A percentile compares a stretch with the other conserved stretches of the same genome.
Conservation (phyloP, 1,140 invertebrate genomes). For the Drosophila nigromelanica region DNA sequence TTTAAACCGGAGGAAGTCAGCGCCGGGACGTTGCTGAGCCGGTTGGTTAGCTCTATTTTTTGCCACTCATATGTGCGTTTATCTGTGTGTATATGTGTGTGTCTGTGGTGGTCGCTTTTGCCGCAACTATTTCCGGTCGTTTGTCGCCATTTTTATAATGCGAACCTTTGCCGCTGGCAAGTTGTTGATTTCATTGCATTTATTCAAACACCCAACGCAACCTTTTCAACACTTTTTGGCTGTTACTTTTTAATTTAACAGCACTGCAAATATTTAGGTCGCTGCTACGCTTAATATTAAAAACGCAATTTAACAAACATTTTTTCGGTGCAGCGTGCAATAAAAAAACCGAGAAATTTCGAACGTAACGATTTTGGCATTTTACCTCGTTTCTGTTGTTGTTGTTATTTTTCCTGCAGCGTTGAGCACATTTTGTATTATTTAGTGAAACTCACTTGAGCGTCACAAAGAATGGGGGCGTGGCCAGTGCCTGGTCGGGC, state of each 20-base stretch:
- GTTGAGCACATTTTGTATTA: slow-evolving; percentile 53
- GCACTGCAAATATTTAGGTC: slow-evolving; percentile 76
- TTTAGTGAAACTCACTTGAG: slow-evolving; percentile 68
- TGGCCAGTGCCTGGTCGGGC: slow-evolving; percentile 21
- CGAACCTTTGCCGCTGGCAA: slow-evolving; percentile 53
- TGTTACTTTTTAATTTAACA: slow-evolving; percentile 66
- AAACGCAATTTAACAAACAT: slow-evolving; percentile 61
- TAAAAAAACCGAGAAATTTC: slow-evolving; percentile 23
- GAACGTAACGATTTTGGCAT: slow-evolving; percentile 38
- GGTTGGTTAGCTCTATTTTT: slow-evolving; percentile 57
- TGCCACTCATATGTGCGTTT: slow-evolving; percentile 27
- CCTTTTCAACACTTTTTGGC: slow-evolving; percentile 8
- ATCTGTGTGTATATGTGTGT: slow-evolving; percentile 33
- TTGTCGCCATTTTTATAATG: slow-evolving; percentile 80
- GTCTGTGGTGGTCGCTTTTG: slow-evolving; percentile 41
- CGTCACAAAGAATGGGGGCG: slow-evolving; percentile 63
- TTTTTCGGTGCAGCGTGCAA: background rate
- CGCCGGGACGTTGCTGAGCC: slow-evolving; percentile 53
- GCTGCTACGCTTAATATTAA: slow-evolving; percentile 56
- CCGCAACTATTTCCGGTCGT: slow-evolving; percentile 70
- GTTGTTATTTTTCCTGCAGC: slow-evolving; percentile 18
- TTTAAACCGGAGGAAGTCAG: slow-evolving; percentile 76
- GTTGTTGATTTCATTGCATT: slow-evolving; percentile 71
- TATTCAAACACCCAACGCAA: slow-evolving; percentile 20
- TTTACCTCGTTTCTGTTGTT: slow-evolving; percentile 16